phyloP scores from a whole-genome alignment of 2,888 invertebrate genomes.

The Apantesis nais region DNA sequence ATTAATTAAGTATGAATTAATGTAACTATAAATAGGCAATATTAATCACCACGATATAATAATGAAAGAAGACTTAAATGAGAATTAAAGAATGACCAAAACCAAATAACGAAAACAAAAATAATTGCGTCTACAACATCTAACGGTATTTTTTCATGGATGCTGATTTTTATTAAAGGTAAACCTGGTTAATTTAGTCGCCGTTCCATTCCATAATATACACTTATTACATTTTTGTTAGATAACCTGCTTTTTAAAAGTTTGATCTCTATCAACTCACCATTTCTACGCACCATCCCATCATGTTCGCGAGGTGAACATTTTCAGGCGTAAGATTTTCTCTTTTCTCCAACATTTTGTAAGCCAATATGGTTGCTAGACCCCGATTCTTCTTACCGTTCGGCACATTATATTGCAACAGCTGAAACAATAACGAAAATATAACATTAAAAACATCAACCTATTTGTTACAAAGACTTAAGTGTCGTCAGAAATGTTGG shows the following conservation, averaged over 20 bases:
- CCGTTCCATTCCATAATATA: not conserved
- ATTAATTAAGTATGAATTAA: no score
- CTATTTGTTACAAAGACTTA: not conserved
- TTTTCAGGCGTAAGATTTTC: constrained; percentile 91
- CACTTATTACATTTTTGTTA: not conserved
- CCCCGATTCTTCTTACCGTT: constrained; percentile 95
- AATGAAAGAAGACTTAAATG: not conserved
- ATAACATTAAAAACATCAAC: constrained; percentile 19
- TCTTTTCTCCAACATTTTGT: constrained; percentile 89
- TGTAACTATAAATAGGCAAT: not conserved
- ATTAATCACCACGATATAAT: not conserved
- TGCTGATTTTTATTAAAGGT: constrained; percentile 1
- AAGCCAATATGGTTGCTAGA: constrained; percentile 90
- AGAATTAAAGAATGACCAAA: not conserved
- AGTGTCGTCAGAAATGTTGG: not conserved
- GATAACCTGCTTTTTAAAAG: not conserved
- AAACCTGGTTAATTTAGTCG: not conserved
- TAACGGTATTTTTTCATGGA: not conserved
- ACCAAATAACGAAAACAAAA: not conserved
- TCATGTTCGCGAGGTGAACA: constrained; percentile 90
- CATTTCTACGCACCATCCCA: constrained; percentile 98
- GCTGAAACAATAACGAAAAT: constrained; percentile 84
- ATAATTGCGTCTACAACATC: not conserved
- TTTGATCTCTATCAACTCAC: constrained; percentile 82
- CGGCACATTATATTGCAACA: constrained; percentile 96